Evolutionary conservation across 2,113 vertebrate species (phyloP).

Genomic region (Stegostoma tigrinum): DNA sequence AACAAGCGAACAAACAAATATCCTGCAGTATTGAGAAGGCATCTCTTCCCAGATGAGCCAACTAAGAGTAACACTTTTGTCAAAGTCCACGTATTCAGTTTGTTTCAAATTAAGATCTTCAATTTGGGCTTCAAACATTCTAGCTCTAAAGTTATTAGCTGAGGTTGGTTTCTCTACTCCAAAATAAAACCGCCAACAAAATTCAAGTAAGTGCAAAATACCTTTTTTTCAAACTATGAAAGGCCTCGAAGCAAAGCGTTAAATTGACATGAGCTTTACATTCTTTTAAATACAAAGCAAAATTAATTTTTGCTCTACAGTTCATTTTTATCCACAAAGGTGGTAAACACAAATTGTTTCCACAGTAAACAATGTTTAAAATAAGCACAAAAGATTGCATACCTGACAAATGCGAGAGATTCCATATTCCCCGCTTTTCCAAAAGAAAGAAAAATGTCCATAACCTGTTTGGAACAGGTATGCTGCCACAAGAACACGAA

Average conservation of each 20-base stretch:
- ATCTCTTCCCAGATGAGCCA: not conserved
- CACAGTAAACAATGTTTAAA: not conserved
- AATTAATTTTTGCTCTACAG: too few relatives aligned
- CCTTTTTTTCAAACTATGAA: not conserved
- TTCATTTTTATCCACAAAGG: not conserved
- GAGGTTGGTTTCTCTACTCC: not conserved
- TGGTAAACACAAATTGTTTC: not conserved
- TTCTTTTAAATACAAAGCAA: not conserved
- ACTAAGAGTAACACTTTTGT: not conserved
- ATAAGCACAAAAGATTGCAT: slow-evolving; percentile 39
- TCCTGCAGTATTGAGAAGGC: not conserved
- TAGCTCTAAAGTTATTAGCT: not conserved
- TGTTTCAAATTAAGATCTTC: not conserved
- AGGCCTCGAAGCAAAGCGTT: not conserved
- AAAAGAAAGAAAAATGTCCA: slow-evolving; percentile 97
- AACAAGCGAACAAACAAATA: not conserved
- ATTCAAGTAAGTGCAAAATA: not conserved
- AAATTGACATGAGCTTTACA: not conserved
- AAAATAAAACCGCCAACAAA: not conserved
- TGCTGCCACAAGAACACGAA: slow-evolving; percentile 89
- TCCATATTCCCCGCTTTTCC: slow-evolving; percentile 94
- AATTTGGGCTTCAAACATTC: not conserved
- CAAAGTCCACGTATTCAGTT: not conserved
- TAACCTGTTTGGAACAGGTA: slow-evolving; percentile 98
- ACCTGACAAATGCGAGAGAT: slow-evolving; percentile 95